Evolutionary conservation across 2,113 vertebrate species (phyloP).

Genomic region (Barnardius zonarius): DNA sequence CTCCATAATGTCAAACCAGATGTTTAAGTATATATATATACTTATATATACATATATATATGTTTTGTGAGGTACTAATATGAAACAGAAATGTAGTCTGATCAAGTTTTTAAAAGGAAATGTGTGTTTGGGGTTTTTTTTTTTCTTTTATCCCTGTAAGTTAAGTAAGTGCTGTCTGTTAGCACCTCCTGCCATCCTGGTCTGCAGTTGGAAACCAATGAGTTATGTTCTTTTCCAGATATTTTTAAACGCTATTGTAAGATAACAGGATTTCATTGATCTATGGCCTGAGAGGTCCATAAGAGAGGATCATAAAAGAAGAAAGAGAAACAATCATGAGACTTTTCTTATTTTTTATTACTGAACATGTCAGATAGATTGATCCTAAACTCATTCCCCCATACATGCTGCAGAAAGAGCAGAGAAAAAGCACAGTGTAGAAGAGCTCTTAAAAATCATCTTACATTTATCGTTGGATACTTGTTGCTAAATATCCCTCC

Average conservation of each 20-base stretch:
- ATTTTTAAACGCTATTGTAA: background rate
- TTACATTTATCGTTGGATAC: background rate
- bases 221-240: background rate
- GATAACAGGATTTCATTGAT: background rate
- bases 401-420: background rate
- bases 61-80: background rate
- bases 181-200: accelerated
- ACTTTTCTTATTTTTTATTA: background rate
- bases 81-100: background rate
- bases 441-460: background rate
- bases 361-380: background rate
- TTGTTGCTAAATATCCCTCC: too few relatives aligned
- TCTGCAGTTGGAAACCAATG: background rate
- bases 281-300: background rate
- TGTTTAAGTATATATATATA: background rate
- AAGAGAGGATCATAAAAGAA: background rate
- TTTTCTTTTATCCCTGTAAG: background rate
- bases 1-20: background rate
- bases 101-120: background rate
- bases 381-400: background rate
- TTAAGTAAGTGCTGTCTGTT: background rate
- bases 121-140: accelerated
- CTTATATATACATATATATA: background rate
- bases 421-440: background rate
- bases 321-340: background rate